Base-by-base conservation (phyloP, 2,797 vertebrate genomes). In the Oreonectes daqikongensis region DNA sequence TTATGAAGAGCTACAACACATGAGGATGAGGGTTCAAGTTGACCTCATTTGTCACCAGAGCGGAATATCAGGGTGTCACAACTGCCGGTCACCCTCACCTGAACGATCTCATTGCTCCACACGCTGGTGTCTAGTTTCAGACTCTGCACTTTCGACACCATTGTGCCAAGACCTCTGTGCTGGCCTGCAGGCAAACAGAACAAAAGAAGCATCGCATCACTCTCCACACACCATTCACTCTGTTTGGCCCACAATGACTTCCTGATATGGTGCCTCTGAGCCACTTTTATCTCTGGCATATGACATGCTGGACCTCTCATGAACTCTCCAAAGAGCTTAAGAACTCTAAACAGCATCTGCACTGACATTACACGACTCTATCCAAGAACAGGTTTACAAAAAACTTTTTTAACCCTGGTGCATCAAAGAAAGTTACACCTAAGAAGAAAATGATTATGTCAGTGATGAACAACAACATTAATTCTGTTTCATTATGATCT, bases 51-150 rank as follows among this genome's bases (percentile, higher is more conserved):
- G 24, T 38, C 53, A 3, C 5, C n/a, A 1, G 46, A 9, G 5
- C 15, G 24, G 12, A 24, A 55, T 17, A 35, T n/a, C 28, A 67
- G 57, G 24, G 70, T 22, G 30, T 71, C 72, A 48, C 52, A 79
- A 2, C 26, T 53, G 48, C n/a, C 8, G 14, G 32, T 69, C 71
- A 32, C 26, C 65, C 89, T 86, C 86, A 98, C 96, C 96, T 99
- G 96, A n/a, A 99, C 97, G 0, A 99, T 96, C 87, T 99, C 95
- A 6, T 99, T 99, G 90, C 95, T 98, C 97, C 97, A 99, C 46
- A 98, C 89, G 0, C 96, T 97, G 22, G 95, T 99, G 90, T 99
- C 97, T 67, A 99, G 91, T 89, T 98, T 98, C 87, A 98, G 91
- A 82, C 97, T 98, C 88, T 99, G 97, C 32, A 99, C 97, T 84